Conservation (phyloP, 2,797 vertebrate species). For the Neostethus bicornis region DNA sequence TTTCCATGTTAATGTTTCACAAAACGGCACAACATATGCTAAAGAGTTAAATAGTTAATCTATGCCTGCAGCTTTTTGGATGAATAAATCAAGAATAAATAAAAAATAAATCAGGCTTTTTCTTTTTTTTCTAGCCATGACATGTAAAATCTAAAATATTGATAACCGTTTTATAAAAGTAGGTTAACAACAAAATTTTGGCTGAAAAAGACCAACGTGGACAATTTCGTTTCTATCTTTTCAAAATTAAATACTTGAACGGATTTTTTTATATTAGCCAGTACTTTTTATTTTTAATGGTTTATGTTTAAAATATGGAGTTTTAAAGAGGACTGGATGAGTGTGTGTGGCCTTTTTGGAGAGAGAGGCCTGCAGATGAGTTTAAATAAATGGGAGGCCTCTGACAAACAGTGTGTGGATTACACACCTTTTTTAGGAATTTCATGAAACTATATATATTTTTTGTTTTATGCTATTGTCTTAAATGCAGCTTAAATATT, state of each 20-base stretch:
- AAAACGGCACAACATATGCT: neutral
- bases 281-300: conserved; percentile 6
- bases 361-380: conserved; percentile 38
- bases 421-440: neutral
- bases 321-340: no score
- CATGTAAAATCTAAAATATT: neutral
- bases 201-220: neutral
- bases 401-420: neutral
- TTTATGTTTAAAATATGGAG: conserved; percentile 2
- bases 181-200: neutral
- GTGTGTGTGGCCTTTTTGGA: conserved; percentile 33
- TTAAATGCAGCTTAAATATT: neutral
- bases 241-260: neutral
- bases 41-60: neutral
- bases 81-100: neutral
- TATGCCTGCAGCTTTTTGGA: conserved; percentile 2
- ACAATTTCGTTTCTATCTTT: neutral
- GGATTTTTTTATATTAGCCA: neutral
- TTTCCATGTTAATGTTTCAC: neutral
- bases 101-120: neutral
- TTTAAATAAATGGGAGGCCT: conserved; percentile 15
- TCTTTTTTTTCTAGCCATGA: neutral
- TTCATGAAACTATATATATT: neutral
- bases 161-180: neutral
- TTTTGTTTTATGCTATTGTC: neutral